Evolutionary conservation across 2,888 invertebrate species (phyloP), one percentile per base, ranked within the genome.

Genomic region (Norana najaformis): DNA sequence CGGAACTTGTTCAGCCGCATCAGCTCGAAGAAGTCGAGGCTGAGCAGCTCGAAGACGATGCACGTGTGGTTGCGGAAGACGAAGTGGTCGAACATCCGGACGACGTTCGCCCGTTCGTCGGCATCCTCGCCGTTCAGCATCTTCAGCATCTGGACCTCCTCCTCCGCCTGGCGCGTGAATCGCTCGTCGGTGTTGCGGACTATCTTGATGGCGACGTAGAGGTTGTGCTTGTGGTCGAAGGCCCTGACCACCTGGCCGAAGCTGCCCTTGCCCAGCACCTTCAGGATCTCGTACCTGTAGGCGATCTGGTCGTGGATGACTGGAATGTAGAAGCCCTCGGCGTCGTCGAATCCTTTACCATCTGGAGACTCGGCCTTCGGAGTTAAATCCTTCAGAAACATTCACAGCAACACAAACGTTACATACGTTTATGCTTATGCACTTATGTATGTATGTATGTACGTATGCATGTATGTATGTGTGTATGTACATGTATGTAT

Each of bases 1-100:
- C 98, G 98, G 95, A 98, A 99, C 95, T 98, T 99, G 96, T 99
- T 99, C 96, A 98, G 99, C 96, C 99, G 99, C 93, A 99, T 99
- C 94, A 99, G 96, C 96, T 99, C 99, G 95, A 99, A 99, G 90
- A 99, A 96, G 96, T 99, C 99, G 94, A 99, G 98, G 94, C 92
- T 92, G 92, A 99, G 96, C 91, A 96, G 96, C 95, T 99, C 99
- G 96, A 99, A 99, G 89, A 99, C 99, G 93, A 99, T 99, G 96
- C 99, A 99, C 96, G 98, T 98, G 95, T 99, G 99, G 96, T 97
- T 98, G 91, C 99, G 96, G 96, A 99, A 99, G 93, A 97, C 98
- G 95, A 99, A 99, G 94, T 98, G 97, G 95, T 99, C 99, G 95
- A 97, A 97, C 98, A 99, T 98, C 95, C 99, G 99, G 93, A 99